These are phyloP conservation scores for Holocentrus rufus DNA, from an alignment of 2,797 vertebrate species.

Conservation along the genomic window DNA sequence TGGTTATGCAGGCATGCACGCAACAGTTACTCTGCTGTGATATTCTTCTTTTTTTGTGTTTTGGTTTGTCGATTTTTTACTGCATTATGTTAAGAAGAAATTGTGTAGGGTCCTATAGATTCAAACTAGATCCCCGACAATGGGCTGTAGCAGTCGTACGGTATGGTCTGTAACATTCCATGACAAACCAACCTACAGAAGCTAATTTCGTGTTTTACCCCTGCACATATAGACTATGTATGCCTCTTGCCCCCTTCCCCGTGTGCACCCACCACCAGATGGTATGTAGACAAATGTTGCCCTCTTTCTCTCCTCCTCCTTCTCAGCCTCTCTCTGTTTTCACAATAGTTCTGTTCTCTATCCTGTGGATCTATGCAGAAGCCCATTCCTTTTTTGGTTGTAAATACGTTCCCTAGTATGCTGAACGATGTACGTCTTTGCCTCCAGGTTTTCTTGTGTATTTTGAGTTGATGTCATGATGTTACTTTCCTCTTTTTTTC, in stretches of 20 bases:
- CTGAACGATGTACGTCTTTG: slow-evolving; percentile 76
- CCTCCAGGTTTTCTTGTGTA: slow-evolving; percentile 72
- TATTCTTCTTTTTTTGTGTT: slow-evolving; percentile 36
- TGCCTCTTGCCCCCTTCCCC: slow-evolving; percentile 52
- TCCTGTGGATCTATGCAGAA: slow-evolving; percentile 89
- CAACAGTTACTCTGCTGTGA: slow-evolving; percentile 55
- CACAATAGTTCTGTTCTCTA: slow-evolving; percentile 79
- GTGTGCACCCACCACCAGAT: slow-evolving; percentile 59
- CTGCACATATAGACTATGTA: slow-evolving; percentile 56
- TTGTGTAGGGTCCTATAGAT: slow-evolving; percentile 44
- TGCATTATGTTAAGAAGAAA: slow-evolving; percentile 51
- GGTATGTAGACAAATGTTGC: slow-evolving; percentile 52
- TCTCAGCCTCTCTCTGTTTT: slow-evolving; percentile 71
- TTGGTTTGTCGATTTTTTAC: slow-evolving; percentile 28
- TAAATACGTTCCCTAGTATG: slow-evolving; percentile 82
- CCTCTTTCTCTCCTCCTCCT: slow-evolving; percentile 49
- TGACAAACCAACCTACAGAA: slow-evolving; percentile 53
- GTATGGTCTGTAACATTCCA: slow-evolving; percentile 57
- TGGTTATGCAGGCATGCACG: slow-evolving; percentile 57
- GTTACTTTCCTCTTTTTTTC: slow-evolving; percentile 65
- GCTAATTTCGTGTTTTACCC: slow-evolving; percentile 47
- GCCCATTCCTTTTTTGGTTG: slow-evolving; percentile 81
- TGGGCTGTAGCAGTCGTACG: slow-evolving; percentile 64
- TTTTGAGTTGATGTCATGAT: slow-evolving; percentile 73
- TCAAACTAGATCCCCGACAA: slow-evolving; percentile 51